Percentiles rank a stretch among this genome's conserved stretches.
Conservation (phyloP, 2,888 invertebrate genomes). For the Macrosoma leucophasiata region DNA sequence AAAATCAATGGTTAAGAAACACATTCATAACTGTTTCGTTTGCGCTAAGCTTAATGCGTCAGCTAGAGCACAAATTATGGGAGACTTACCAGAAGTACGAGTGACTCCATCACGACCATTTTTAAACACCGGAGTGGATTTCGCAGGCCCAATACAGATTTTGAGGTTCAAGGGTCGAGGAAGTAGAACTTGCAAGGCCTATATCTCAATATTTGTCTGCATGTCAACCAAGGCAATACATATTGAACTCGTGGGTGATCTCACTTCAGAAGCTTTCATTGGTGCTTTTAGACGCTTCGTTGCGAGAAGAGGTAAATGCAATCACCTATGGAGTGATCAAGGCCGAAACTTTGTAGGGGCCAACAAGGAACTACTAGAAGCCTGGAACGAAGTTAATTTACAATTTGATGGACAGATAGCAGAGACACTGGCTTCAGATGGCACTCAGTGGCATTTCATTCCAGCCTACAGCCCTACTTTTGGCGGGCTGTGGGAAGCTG, state of each 20-base stretch:
- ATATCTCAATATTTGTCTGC: constrained; percentile 30
- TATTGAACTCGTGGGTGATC: constrained; percentile 25
- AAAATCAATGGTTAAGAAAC: constrained; percentile 21
- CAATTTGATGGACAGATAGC: too few species aligned
- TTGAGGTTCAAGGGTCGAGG: constrained; percentile 26
- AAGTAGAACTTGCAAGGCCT: constrained; percentile 23
- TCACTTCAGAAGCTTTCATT: constrained; percentile 25
- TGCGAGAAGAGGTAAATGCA: constrained; percentile 20
- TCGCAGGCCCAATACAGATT: constrained; percentile 26
- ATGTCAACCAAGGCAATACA: constrained; percentile 27
- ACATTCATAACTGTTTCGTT: constrained; percentile 23
- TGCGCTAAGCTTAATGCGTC: constrained; percentile 23
- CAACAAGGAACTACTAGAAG: not conserved
- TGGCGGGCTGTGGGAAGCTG: constrained; percentile 27
- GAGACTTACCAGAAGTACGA: constrained; percentile 25
- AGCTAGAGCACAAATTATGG: constrained; percentile 27
- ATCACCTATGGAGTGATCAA: constrained; percentile 1
- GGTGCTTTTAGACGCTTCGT: constrained; percentile 26
- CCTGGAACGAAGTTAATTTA: not conserved
- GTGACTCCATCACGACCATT: constrained; percentile 27
- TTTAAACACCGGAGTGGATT: constrained; percentile 26
- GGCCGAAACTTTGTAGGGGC: not conserved
- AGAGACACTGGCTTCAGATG: not conserved
- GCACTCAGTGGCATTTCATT: not conserved
- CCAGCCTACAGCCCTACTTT: constrained; percentile 24